Percentiles rank a stretch among this genome's conserved stretches.
Evolutionary conservation across 35 echinoderm and acorn worm species (phyloP).

Genomic region (Nesometra sesokonis): DNA sequence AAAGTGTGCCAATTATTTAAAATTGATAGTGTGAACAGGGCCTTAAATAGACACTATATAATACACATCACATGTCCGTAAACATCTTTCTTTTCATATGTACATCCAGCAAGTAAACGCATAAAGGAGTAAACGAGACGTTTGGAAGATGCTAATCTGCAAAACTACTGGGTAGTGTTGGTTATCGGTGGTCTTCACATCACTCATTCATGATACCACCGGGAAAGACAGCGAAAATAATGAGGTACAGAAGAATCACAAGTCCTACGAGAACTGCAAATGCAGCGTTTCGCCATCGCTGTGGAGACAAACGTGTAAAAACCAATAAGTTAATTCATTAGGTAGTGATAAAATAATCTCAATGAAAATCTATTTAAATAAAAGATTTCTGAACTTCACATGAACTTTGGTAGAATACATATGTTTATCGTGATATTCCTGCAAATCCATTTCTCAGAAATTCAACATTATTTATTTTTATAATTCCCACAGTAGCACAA

Average conservation of each 20-base stretch:
- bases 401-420: too few species aligned
- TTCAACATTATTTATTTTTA: too few species aligned
- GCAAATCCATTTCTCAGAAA: too few species aligned
- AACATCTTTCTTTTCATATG: background rate
- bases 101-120: background rate
- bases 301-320: conserved; percentile 20
- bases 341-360: too few species aligned
- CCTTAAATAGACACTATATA: background rate
- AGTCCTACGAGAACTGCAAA: conserved; percentile 94
- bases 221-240: conserved; percentile 99
- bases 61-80: background rate
- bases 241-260: conserved; percentile 89
- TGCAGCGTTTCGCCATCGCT: conserved; percentile 96
- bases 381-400: too few species aligned
- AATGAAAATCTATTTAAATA: too few species aligned
- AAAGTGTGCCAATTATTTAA: too few species aligned
- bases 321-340: too few species aligned
- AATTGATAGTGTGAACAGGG: too few species aligned
- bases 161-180: background rate
- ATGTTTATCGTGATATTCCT: too few species aligned
- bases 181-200: background rate
- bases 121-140: background rate
- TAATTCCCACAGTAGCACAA: too few species aligned
- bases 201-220: conserved; percentile 90
- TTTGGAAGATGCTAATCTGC: background rate